phyloP scores from a whole-genome alignment of 2,888 invertebrate genomes.

The Teleiodes luculella region DNA sequence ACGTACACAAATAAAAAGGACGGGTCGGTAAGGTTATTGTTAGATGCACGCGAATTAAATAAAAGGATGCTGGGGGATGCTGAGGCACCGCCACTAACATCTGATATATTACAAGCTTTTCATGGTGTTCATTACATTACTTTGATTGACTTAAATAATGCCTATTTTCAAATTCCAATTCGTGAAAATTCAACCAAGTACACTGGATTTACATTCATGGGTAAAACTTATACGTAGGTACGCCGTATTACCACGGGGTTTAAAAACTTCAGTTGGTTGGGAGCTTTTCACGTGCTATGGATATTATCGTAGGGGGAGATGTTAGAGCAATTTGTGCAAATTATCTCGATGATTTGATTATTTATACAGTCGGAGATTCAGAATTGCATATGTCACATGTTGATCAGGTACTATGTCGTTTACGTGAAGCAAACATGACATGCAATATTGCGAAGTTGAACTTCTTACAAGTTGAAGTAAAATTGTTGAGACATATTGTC shows the following conservation, averaged over 20 bases:
- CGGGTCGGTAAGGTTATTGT: background rate
- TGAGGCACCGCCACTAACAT: slow-evolving; percentile 27
- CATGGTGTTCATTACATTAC: slow-evolving; percentile 25
- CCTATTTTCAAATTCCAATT: slow-evolving; percentile 25
- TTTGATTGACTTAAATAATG: slow-evolving; percentile 27
- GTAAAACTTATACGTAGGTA: slow-evolving; percentile 18
- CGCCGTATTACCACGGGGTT: slow-evolving; percentile 17
- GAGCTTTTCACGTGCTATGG: slow-evolving; percentile 17
- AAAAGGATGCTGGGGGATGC: slow-evolving; percentile 25
- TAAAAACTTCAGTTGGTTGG: slow-evolving; percentile 20
- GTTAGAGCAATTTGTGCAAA: slow-evolving; percentile 18
- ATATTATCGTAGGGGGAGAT: slow-evolving; percentile 14
- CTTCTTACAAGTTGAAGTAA: slow-evolving; percentile 13
- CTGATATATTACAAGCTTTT: slow-evolving; percentile 27
- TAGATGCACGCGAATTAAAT: slow-evolving; percentile 14
- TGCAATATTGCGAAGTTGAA: slow-evolving; percentile 18
- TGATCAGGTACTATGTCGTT: slow-evolving; percentile 5
- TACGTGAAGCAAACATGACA: slow-evolving; percentile 13
- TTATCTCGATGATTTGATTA: slow-evolving; percentile 20
- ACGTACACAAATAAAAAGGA: background rate
- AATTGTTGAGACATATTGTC: slow-evolving; percentile 18
- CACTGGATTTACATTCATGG: slow-evolving; percentile 20
- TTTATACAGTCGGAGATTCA: slow-evolving; percentile 12
- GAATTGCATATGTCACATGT: slow-evolving; percentile 17
- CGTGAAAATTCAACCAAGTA: slow-evolving; percentile 13